Evolutionary conservation across 2,888 invertebrate genomes (phyloP).

Genomic region (Balanococcus diminutus): DNA sequence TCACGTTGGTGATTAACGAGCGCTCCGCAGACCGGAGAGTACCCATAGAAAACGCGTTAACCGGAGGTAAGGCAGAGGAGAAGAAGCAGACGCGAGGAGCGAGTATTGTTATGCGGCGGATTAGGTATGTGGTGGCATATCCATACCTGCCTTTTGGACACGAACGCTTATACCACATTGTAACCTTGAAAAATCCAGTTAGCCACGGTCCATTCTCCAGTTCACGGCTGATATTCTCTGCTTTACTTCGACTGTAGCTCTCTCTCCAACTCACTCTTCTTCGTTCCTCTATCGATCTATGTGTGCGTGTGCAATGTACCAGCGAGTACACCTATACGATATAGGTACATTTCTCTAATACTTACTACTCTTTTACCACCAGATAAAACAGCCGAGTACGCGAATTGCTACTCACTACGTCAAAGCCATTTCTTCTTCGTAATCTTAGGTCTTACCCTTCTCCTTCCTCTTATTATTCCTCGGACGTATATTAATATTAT

Average conservation of each 20-base stretch:
- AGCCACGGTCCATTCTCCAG: conserved; percentile 56
- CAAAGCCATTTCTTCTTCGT: background rate
- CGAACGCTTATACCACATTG: conserved; percentile 53
- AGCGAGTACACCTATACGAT: conserved; percentile 15
- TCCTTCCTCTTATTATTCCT: no score
- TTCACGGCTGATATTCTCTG: conserved; percentile 49
- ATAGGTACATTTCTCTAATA: background rate
- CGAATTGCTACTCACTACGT: background rate
- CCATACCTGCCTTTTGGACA: conserved; percentile 54
- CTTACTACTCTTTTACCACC: background rate
- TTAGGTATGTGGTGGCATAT: conserved; percentile 55
- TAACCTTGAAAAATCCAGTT: conserved; percentile 56
- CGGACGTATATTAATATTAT: background rate
- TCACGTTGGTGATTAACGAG: conserved; percentile 18
- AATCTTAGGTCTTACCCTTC: no score
- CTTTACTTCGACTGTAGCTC: background rate
- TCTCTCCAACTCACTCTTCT: background rate
- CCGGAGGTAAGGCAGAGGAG: background rate
- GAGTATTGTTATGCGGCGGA: conserved; percentile 54
- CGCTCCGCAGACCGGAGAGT: conserved; percentile 19
- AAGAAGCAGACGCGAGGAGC: background rate
- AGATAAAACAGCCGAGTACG: background rate
- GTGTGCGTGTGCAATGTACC: background rate
- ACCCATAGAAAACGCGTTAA: background rate
- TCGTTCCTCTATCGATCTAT: background rate